These are phyloP conservation scores for Saccopteryx leptura DNA, from an alignment of 2,113 vertebrate genomes.

Conservation along the genomic window DNA sequence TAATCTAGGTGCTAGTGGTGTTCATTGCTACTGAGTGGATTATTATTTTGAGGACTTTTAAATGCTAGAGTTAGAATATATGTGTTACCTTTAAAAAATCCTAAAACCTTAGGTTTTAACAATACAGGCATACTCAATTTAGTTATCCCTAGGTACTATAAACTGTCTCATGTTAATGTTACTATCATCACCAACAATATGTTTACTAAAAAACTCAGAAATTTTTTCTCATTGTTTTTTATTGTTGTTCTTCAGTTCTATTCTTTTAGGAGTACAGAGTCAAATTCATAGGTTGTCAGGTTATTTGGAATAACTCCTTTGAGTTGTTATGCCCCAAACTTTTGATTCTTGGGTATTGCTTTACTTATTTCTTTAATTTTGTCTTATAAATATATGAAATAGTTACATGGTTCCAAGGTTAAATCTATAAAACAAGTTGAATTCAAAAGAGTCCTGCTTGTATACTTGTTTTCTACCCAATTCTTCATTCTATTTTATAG, in stretches of 20 bases:
- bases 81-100: neutral
- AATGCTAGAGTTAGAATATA: neutral
- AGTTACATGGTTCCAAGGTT: neutral
- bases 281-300: neutral
- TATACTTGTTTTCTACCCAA: neutral
- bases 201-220: neutral
- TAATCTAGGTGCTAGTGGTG: neutral
- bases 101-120: neutral
- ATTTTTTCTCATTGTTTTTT: neutral
- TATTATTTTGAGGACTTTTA: neutral
- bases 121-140: neutral
- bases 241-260: neutral
- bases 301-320: conserved; percentile 28
- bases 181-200: neutral
- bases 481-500: neutral
- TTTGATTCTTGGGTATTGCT: neutral
- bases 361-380: conserved; percentile 43
- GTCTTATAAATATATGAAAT: conserved; percentile 4
- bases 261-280: neutral
- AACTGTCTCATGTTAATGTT: neutral
- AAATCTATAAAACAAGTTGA: neutral
- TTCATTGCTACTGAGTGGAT: neutral
- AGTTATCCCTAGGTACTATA: neutral
- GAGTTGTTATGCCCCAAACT: neutral
- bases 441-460: neutral